phyloP scores from a whole-genome alignment of 2,888 invertebrate genomes.

The Thymelicus acteon region DNA sequence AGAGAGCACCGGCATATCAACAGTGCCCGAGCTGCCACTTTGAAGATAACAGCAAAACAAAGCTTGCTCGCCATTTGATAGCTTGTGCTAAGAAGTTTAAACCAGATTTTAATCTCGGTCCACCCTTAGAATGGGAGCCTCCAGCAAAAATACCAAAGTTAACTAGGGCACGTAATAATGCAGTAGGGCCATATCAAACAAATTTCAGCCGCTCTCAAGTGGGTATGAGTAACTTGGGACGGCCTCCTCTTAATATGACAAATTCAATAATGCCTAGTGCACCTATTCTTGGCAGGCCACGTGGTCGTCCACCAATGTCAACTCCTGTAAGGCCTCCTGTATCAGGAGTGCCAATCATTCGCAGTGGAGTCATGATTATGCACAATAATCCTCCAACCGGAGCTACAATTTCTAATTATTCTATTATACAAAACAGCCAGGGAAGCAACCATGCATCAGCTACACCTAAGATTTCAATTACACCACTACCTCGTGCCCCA shows the following conservation, averaged over 20 bases:
- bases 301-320: slow-evolving; percentile 76
- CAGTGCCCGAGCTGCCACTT: slow-evolving; percentile 98
- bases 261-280: slow-evolving; percentile 59
- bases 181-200: slow-evolving; percentile 76
- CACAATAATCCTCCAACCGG: slow-evolving; percentile 83
- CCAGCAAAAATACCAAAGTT: slow-evolving; percentile 95
- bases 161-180: slow-evolving; percentile 73
- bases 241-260: slow-evolving; percentile 65
- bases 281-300: slow-evolving; percentile 71
- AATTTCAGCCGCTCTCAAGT: slow-evolving; percentile 79
- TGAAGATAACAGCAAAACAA: slow-evolving; percentile 97
- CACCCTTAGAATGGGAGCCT: slow-evolving; percentile 96
- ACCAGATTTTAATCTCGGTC: slow-evolving; percentile 94
- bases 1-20: slow-evolving; percentile 95
- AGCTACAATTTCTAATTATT: slow-evolving; percentile 74
- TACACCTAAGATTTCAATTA: slow-evolving; percentile 96
- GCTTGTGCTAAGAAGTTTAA: slow-evolving; percentile 96
- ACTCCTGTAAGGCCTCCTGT: slow-evolving; percentile 65
- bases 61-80: slow-evolving; percentile 94
- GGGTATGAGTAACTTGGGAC: slow-evolving; percentile 71
- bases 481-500: slow-evolving; percentile 91
- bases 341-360: slow-evolving; percentile 77
- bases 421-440: slow-evolving; percentile 69
- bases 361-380: slow-evolving; percentile 88
- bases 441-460: slow-evolving; percentile 73